Evolutionary conservation across 1,140 invertebrate genomes (phyloP), one percentile per base, ranked within the genome.

Genomic region (Anastrepha obliqua): DNA sequence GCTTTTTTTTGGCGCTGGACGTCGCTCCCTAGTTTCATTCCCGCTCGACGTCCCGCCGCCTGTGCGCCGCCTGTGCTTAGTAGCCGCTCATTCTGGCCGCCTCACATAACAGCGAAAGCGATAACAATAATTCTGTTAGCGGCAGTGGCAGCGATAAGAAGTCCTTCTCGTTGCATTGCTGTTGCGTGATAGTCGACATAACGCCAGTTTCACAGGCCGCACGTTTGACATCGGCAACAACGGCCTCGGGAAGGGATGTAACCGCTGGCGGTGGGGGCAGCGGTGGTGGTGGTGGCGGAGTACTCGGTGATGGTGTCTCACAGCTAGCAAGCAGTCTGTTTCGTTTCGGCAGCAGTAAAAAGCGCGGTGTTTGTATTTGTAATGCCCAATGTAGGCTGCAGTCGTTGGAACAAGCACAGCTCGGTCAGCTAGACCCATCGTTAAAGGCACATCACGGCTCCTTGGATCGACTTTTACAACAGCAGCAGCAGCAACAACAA

Each of bases 121-220:
- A 88, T 87, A 90, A 89, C 78, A 89, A 88, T 74, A 86, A 87
- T 47, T 88, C 89, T 85, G 90, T 86, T 89, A 89, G 88, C 89
- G 88, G 89, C 88, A 90, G 90, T 89, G 88, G 88, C 89, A 88
- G 89, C 91, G 91, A 92, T 87, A 93, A 93, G 87, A 93, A 93
- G 87, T 89, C 92, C 91, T 92, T 93, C 90, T 93, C 92, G 91
- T 90, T 93, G 89, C 92, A 93, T 90, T 93, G 93, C 90, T 93
- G 93, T 93, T 93, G 93, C 91, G 92, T 93, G 91, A 92, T 93
- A 90, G 93, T 93, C 90, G 92, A 93, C 91, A 93, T 93, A 90
- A 93, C 93, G 89, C 92, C 93, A 89, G 93, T 93, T 89, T 90
- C 92, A 87, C 92, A 93, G 89, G 90, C 90, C 88, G 89, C 90